A percentile compares a stretch with the other conserved stretches of the same genome.
Conservation (phyloP, 2,113 vertebrate genomes). For the Thomomys bottae region DNA sequence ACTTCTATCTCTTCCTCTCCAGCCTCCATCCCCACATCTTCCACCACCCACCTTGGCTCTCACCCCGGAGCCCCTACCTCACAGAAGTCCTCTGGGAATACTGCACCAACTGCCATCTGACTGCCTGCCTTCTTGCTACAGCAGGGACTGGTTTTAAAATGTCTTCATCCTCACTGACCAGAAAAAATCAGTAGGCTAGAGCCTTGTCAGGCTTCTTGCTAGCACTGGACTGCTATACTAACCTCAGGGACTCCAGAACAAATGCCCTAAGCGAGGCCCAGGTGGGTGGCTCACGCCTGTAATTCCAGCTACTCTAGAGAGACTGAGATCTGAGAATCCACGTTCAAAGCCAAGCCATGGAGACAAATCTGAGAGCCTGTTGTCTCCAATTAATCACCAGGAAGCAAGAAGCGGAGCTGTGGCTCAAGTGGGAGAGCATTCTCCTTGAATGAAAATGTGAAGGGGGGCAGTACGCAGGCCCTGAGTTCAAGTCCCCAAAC, state of each 20-base stretch:
- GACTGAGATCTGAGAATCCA: too few relatives aligned
- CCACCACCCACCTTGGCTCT: too few relatives aligned
- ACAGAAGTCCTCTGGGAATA: background rate
- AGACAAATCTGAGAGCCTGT: too few relatives aligned
- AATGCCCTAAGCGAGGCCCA: background rate
- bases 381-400: too few relatives aligned
- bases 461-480: too few relatives aligned
- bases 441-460: too few relatives aligned
- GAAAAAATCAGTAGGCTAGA: background rate
- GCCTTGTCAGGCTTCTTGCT: background rate
- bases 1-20: background rate
- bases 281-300: too few relatives aligned
- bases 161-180: background rate
- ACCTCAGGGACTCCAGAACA: background rate
- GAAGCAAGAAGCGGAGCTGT: too few relatives aligned
- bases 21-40: accelerated
- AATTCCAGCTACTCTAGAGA: too few relatives aligned
- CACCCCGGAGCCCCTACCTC: background rate
- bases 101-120: background rate
- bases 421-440: too few relatives aligned
- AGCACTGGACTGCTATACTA: background rate
- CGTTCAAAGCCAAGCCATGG: too few relatives aligned
- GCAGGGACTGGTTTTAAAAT: background rate
- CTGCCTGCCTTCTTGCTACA: background rate
- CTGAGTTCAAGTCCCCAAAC: too few relatives aligned